Evolutionary conservation across 2,797 vertebrate species (phyloP), one percentile per base, ranked within the genome.

Genomic region (Ciconia nigra): DNA sequence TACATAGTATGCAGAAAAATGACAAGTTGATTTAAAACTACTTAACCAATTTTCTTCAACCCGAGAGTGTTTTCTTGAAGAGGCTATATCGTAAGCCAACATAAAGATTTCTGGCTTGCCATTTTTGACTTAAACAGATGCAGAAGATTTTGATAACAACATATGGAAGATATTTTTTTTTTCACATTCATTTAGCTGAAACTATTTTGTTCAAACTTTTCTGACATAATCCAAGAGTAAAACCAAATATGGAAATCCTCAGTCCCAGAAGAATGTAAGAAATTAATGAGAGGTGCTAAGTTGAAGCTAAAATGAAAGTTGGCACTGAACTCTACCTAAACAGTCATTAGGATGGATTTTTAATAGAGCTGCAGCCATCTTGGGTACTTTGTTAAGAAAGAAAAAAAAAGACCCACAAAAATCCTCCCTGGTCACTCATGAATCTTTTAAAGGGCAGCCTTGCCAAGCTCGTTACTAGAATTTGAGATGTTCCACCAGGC

Each of bases 171-270:
- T 66, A 76, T 93, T 67, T 84, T 86, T 62, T 61, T 84, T 82
- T 81, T 31, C 71, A 89, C 63, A 78, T 90, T 94, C 72, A 47
- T 91, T 92, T 92, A 91, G 54, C 79, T 87, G 92, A 89, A 96
- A 80, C 39, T 52, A 65, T 91, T 91, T 94, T 81, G 49, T 87
- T 94, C 82, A 83, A 93, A 55, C 82, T 91, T 94, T 78, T 87
- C 71, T 95, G 87, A 92, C 88, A 95, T 83, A 93, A 93, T 88
- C 84, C 94, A 92, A 94, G 63, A 78, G 52, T 74, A 87, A 95
- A 95, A 94, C 94, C 91, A 95, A 96, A 96, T 96, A 96, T 92
- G 92, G 96, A 94, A 96, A 89, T 94, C 52, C 65, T 78, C 81
- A 85, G 65, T 67, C 39, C 42, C 69, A 92, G 41, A 93, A 91